phyloP scores from a whole-genome alignment of 2,888 invertebrate genomes.

The Synergus gifuensis region DNA sequence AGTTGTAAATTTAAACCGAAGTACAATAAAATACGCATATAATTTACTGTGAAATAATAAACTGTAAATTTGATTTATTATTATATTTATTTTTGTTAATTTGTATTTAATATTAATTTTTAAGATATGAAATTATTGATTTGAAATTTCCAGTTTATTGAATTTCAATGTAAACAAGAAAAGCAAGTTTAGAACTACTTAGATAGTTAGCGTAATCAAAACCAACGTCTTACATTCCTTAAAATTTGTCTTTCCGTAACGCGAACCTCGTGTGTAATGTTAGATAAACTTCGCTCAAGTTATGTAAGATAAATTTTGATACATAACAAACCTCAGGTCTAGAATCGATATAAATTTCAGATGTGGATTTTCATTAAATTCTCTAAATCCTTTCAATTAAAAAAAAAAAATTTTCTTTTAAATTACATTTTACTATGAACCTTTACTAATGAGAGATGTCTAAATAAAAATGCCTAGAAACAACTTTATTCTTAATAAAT shows the following conservation, averaged over 20 bases:
- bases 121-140: not conserved
- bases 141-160: not conserved
- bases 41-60: not conserved
- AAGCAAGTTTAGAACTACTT: not conserved
- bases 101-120: not conserved
- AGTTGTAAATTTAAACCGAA: not conserved
- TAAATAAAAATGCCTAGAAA: no score
- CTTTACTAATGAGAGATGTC: no score
- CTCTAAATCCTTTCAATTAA: not conserved
- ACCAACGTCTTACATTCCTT: slow-evolving; percentile 23
- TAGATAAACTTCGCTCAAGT: not conserved
- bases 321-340: not conserved
- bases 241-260: slow-evolving; percentile 26
- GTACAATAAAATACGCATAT: not conserved
- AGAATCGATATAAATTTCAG: not conserved
- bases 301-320: slow-evolving; percentile 7
- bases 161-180: slow-evolving; percentile 19
- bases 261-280: not conserved
- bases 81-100: no score
- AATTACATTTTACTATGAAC: no score
- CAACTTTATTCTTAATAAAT: not conserved
- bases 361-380: not conserved
- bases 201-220: slow-evolving; percentile 10
- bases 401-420: not conserved
- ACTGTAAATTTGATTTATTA: no score